phyloP scores from a whole-genome alignment of 2,113 vertebrate genomes.

The Catharus minimus region DNA sequence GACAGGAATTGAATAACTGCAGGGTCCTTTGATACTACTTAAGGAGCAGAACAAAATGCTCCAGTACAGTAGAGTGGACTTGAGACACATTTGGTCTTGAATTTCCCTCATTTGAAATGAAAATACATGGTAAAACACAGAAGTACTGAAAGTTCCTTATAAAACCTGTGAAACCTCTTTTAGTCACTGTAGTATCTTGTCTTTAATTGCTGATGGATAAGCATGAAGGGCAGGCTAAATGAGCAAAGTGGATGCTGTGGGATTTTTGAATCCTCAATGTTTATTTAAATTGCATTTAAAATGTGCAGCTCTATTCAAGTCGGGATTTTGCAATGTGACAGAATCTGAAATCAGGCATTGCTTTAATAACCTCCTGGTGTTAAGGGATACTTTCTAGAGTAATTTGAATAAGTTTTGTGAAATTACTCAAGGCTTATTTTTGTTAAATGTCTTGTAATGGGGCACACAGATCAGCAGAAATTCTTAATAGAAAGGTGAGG shows the following conservation, averaged over 20 bases:
- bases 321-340: neutral
- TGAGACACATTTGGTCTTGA: neutral
- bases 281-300: neutral
- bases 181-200: neutral
- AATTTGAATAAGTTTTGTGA: neutral
- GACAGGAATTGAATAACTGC: neutral
- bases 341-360: neutral
- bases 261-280: neutral
- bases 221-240: neutral
- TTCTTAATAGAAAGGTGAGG: neutral
- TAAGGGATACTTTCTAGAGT: neutral
- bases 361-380: neutral
- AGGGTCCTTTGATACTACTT: neutral
- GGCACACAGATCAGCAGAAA: neutral
- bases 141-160: neutral
- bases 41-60: neutral
- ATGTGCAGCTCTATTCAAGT: neutral
- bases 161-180: neutral
- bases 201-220: neutral
- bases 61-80: neutral
- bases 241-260: neutral
- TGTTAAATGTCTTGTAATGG: neutral
- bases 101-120: neutral
- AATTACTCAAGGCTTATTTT: neutral
- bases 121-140: neutral